Base-by-base conservation (phyloP, 2,888 invertebrate species). In the Drosophila meridionalis region DNA sequence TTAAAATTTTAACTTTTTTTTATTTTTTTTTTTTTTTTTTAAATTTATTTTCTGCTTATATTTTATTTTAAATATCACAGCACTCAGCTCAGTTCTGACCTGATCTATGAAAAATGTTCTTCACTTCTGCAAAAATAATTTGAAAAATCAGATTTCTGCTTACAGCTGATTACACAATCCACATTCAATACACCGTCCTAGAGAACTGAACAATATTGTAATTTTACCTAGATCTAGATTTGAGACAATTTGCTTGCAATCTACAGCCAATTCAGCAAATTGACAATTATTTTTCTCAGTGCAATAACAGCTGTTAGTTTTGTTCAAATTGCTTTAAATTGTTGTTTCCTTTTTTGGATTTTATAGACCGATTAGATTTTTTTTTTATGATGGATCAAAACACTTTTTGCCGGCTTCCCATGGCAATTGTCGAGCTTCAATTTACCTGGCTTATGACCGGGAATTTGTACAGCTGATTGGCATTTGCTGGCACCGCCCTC, bases 261-360 rank as follows among this genome's bases (percentile, higher is more conserved):
- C 28, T 3, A 9, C 30, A 9, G 8, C 5, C 56, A 32, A 42
- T 47, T 36, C 34, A 9, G 20, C 34, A 42, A 28, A 2, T 14
- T 3, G 14, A 20, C 59, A 34, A 52, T 69, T 69, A 40, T 45
- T 59, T 38, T 12, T 11, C 12, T 50, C 57, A 68, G 69, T 68
- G 68, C 42, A 50, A 4, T 50, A 36, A 57, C 42, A 56, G 52
- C 45, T 53, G 52, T 50, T 45, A 11, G 43, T n/a, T 43, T n/a
- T 28, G 55, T 4, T 53, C 43, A 55, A 40, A 34, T 58, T 42
- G 34, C n/a, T 28, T 40, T 56, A 56, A 70, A 70, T 71, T 50
- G 56, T n/a, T 20, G 26, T 72, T 71, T 71, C 63, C 56, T 63
- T 58, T 56, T 56, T 43, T n/a, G 55, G 42, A n/a, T 69, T 70